phyloP scores from a whole-genome alignment of 2,113 vertebrate species.

The Spheniscus mendiculus region DNA sequence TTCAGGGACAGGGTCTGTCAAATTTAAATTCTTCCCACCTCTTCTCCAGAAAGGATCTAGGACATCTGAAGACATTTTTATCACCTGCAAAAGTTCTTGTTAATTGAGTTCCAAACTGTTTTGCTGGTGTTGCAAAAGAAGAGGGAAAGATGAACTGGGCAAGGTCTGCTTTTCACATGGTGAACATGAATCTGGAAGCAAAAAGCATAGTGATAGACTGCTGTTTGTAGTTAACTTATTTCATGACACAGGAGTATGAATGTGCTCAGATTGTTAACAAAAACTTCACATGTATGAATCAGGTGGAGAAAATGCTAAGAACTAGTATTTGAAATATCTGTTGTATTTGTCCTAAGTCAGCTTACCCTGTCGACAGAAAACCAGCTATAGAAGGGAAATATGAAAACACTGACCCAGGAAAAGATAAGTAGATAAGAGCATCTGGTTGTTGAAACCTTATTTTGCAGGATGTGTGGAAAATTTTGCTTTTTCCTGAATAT shows the following conservation, averaged over 20 bases:
- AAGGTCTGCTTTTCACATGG: background rate
- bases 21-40: background rate
- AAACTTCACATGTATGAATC: background rate
- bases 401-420: background rate
- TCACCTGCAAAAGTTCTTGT: background rate
- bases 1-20: background rate
- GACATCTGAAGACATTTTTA: background rate
- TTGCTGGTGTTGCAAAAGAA: background rate
- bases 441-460: background rate
- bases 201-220: background rate
- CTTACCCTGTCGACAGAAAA: background rate
- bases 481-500: background rate
- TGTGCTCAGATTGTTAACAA: background rate
- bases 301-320: background rate
- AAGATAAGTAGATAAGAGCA: background rate
- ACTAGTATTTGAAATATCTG: background rate
- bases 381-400: background rate
- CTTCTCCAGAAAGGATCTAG: background rate
- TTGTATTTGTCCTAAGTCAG: background rate
- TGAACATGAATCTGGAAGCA: fast-evolving
- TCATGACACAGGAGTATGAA: background rate
- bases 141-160: background rate
- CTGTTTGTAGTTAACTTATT: background rate
- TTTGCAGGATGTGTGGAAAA: background rate
- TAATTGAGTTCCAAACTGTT: background rate